phyloP scores from a whole-genome alignment of 1,140 invertebrate species.

The Aplysia californica region DNA sequence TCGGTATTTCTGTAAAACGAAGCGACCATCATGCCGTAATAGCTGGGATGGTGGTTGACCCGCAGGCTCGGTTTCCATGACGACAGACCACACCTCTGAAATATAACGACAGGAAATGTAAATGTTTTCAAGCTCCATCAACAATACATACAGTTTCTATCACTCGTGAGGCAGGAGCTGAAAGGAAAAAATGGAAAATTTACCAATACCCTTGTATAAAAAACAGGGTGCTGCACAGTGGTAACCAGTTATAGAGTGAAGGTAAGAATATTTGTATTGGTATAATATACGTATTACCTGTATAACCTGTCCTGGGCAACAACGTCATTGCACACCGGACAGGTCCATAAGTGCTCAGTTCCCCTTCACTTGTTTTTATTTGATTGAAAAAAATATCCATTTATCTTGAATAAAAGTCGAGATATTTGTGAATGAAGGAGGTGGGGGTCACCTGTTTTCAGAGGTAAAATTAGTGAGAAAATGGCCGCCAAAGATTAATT shows the following conservation, averaged over 20 bases:
- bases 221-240: background rate
- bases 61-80: constrained; percentile 36
- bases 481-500: no score
- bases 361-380: no score
- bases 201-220: background rate
- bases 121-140: background rate
- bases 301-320: no score
- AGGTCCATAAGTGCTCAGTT: no score
- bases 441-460: no score
- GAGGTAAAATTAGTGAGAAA: no score
- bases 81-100: constrained; percentile 17
- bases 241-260: no score
- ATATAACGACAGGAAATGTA: background rate
- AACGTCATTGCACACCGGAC: no score
- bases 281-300: no score
- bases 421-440: no score
- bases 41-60: constrained; percentile 50
- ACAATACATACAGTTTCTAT: background rate
- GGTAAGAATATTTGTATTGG: background rate
- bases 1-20: constrained; percentile 34
- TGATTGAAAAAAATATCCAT: no score
- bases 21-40: constrained; percentile 54
- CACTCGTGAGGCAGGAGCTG: background rate
- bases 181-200: background rate
- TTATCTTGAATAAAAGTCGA: no score